Evolutionary conservation across 92 coral and sea anemone genomes (phyloP).

Genomic region (Parazoanthus darwini): DNA sequence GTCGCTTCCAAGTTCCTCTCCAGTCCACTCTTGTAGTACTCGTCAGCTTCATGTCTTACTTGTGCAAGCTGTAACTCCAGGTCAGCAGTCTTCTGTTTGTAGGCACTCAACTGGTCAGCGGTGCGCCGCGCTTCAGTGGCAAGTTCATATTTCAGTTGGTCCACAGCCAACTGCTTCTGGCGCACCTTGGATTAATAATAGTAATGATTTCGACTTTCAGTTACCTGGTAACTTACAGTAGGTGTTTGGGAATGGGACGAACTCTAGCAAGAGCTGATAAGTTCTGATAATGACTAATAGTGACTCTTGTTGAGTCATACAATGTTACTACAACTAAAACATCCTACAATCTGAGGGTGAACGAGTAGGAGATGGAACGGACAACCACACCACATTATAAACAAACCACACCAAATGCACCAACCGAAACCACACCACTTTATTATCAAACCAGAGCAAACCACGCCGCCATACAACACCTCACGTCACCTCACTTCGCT

Average conservation of each 20-base stretch:
- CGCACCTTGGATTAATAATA: constrained; percentile 63
- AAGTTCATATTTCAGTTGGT: constrained; percentile 82
- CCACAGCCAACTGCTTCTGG: constrained; percentile 83
- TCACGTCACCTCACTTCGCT: not conserved
- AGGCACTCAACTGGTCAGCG: constrained; percentile 69
- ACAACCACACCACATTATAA: not conserved
- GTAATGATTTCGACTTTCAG: not conserved
- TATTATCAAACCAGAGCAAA: too few relatives aligned
- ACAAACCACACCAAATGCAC: too few relatives aligned
- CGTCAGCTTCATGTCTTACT: constrained; percentile 91
- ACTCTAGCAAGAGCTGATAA: not conserved
- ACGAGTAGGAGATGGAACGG: too few relatives aligned
- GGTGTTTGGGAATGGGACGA: too few relatives aligned
- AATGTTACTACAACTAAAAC: too few relatives aligned
- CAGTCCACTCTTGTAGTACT: constrained; percentile 90
- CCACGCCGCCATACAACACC: not conserved
- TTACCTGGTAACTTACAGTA: too few relatives aligned
- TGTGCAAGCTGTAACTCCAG: constrained; percentile 87
- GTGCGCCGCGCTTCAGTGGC: constrained; percentile 74
- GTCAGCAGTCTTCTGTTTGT: constrained; percentile 73
- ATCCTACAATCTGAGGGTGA: too few relatives aligned
- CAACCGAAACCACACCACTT: too few relatives aligned
- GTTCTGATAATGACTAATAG: not conserved
- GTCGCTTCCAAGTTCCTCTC: constrained; percentile 94
- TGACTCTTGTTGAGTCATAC: too few relatives aligned